Evolutionary conservation across 2,797 vertebrate genomes (phyloP).

Genomic region (Micropoecilia bifurca): DNA sequence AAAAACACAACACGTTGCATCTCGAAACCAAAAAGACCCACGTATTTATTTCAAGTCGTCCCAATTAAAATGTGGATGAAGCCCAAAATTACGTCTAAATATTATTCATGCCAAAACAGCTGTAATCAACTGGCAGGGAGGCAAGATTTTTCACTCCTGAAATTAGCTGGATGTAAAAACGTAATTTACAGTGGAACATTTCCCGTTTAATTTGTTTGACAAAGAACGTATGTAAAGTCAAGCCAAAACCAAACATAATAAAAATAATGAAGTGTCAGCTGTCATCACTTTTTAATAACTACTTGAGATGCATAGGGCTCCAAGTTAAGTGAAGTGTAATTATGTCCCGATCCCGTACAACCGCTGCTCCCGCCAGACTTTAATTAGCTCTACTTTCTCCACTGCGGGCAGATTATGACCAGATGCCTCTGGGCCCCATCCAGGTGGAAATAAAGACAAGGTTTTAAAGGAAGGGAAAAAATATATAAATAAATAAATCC

Average conservation of each 20-base stretch:
- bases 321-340: slow-evolving; percentile 64
- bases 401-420: slow-evolving; percentile 63
- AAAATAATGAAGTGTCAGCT: slow-evolving; percentile 11
- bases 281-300: slow-evolving; percentile 32
- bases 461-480: slow-evolving; percentile 35
- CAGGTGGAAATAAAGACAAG: slow-evolving; percentile 54
- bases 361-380: slow-evolving; percentile 59
- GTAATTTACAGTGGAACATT: neutral
- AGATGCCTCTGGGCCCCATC: slow-evolving; percentile 52
- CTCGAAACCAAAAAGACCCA: neutral
- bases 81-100: neutral
- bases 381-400: slow-evolving; percentile 71
- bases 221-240: neutral
- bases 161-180: neutral
- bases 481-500: slow-evolving; percentile 4
- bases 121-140: neutral
- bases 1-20: neutral
- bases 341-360: slow-evolving; percentile 55
- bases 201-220: slow-evolving; percentile 3
- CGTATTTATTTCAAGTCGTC: too few relatives aligned
- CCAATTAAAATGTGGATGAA: neutral
- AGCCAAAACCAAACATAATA: neutral
- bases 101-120: neutral
- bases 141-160: neutral
- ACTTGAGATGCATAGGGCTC: slow-evolving; percentile 30